phyloP scores from a whole-genome alignment of 2,113 vertebrate genomes.

The Thermophis baileyi region DNA sequence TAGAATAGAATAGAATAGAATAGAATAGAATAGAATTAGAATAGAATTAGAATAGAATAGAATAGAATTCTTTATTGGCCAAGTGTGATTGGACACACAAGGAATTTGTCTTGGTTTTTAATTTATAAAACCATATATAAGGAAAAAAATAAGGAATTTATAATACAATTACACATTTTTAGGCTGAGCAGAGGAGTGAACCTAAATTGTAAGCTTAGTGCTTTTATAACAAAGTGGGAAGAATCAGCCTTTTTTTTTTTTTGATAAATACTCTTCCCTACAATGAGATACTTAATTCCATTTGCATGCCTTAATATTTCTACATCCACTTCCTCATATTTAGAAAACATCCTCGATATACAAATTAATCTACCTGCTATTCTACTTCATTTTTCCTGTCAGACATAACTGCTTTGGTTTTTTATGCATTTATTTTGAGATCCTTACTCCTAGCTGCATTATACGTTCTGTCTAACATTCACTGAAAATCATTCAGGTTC shows the following conservation, averaged over 20 bases:
- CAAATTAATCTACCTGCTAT: neutral
- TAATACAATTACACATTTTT: neutral
- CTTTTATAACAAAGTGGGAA: neutral
- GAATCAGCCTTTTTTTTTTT: neutral
- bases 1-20: too few species aligned
- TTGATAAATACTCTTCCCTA: neutral
- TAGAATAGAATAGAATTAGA: too few species aligned
- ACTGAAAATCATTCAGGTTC: neutral
- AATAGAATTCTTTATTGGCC: too few species aligned
- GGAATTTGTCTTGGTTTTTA: too few species aligned
- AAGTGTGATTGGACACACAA: too few species aligned
- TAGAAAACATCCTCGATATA: neutral
- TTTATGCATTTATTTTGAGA: neutral
- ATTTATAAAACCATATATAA: too few species aligned
- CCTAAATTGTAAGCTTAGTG: fast-evolving
- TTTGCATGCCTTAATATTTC: neutral
- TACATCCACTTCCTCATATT: neutral
- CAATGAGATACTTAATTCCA: neutral
- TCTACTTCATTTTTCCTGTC: neutral
- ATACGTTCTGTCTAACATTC: neutral
- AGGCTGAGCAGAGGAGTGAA: neutral
- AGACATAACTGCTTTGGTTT: neutral
- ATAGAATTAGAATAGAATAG: too few species aligned
- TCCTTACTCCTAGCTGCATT: neutral
- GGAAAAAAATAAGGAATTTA: too few species aligned